phyloP scores from a whole-genome alignment of 2,797 vertebrate genomes.

The Takifugu ocellatus region DNA sequence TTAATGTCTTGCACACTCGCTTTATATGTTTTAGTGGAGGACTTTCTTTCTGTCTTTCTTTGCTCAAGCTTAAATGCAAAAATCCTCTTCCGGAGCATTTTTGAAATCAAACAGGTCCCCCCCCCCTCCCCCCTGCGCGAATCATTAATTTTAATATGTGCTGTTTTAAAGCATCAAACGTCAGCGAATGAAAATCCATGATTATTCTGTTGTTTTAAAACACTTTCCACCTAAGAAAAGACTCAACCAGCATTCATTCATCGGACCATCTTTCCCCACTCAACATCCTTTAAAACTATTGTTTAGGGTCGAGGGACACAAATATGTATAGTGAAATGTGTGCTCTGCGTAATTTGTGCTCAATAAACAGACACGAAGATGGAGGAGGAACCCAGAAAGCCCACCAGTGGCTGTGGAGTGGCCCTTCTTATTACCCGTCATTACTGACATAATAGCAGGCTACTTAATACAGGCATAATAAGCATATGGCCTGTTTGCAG shows the following conservation, averaged over 20 bases:
- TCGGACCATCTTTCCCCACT: neutral
- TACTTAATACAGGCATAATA: constrained; percentile 16
- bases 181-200: too few relatives aligned
- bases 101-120: too few relatives aligned
- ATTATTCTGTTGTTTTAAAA: neutral
- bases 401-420: constrained; percentile 12
- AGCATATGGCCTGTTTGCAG: constrained; percentile 27
- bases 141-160: too few relatives aligned
- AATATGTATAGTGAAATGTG: constrained; percentile 9
- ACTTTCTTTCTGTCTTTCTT: too few relatives aligned
- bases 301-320: neutral
- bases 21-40: too few relatives aligned
- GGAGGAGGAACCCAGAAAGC: constrained; percentile 23
- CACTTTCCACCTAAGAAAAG: neutral
- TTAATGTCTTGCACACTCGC: too few relatives aligned
- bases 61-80: too few relatives aligned
- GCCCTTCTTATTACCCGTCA: constrained; percentile 15
- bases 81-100: too few relatives aligned
- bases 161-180: too few relatives aligned
- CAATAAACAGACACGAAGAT: constrained; percentile 31
- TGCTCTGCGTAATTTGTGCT: neutral
- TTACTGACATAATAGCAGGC: constrained; percentile 25
- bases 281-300: neutral
- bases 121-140: too few relatives aligned
- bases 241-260: neutral